Conservation (phyloP, 2,888 invertebrate species). For the Himalopsyche kuldschensis region DNA sequence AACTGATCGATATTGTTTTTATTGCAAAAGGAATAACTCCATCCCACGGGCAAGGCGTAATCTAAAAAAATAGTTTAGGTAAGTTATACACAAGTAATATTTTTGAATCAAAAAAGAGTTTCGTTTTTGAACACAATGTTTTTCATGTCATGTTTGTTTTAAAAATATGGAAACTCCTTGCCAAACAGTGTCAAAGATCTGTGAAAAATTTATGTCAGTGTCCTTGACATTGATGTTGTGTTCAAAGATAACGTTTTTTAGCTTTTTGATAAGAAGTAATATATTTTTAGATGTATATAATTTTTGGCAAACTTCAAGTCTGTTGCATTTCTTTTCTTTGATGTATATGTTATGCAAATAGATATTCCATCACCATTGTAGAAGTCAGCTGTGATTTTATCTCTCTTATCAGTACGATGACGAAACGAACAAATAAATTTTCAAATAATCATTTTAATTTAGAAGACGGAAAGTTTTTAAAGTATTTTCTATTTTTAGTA, state of each 20-base stretch:
- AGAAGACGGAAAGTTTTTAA: too few relatives aligned
- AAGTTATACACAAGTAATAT: too few relatives aligned
- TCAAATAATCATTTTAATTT: too few relatives aligned
- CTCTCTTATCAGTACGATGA: neutral
- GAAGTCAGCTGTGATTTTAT: neutral
- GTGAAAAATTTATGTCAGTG: neutral
- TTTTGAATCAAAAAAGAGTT: too few relatives aligned
- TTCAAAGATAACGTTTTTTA: neutral
- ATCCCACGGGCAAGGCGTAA: too few relatives aligned
- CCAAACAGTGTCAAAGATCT: neutral
- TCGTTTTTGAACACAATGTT: too few relatives aligned
- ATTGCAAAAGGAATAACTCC: too few relatives aligned
- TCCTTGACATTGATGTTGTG: neutral
- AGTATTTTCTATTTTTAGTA: too few relatives aligned
- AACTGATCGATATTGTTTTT: too few relatives aligned
- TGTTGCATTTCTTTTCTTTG: neutral
- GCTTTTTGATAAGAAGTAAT: neutral
- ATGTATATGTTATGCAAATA: neutral
- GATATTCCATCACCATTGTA: neutral
- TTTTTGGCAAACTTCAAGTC: neutral
- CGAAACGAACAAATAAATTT: neutral
- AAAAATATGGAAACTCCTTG: neutral
- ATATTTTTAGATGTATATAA: neutral
- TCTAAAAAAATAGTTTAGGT: too few relatives aligned
- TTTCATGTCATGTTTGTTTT: neutral